These are phyloP conservation scores for Drosophila chauvacae DNA, from an alignment of 1,140 invertebrate species.

Conservation along the genomic window DNA sequence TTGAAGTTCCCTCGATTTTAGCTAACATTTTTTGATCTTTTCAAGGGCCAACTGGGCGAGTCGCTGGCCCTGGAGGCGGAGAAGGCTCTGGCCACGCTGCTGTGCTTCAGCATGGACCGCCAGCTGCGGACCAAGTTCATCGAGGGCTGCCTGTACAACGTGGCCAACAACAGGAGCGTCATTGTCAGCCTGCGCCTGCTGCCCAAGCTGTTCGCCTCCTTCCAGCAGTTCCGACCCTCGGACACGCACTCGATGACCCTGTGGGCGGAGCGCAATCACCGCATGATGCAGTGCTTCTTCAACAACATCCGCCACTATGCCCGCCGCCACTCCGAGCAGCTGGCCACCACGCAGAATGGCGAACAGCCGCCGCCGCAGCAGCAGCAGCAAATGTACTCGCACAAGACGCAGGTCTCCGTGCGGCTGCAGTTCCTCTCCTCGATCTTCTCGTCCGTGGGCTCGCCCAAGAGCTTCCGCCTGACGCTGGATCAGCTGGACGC, in stretches of 20 bases:
- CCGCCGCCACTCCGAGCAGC: slow-evolving; percentile 60
- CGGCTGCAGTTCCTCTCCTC: slow-evolving; percentile 95
- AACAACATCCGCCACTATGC: slow-evolving; percentile 91
- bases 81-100: slow-evolving; percentile 93
- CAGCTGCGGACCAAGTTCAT: slow-evolving; percentile 96
- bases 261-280: slow-evolving; percentile 95
- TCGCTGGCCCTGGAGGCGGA: slow-evolving; percentile 95
- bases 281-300: slow-evolving; percentile 97
- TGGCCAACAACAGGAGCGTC: slow-evolving; percentile 94
- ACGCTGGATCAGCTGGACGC: slow-evolving; percentile 95
- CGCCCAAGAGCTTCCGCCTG: slow-evolving; percentile 93
- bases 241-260: slow-evolving; percentile 93
- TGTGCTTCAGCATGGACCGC: slow-evolving; percentile 95
- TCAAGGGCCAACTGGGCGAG: slow-evolving; percentile 89
- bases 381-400: slow-evolving; percentile 88
- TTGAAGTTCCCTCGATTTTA: slow-evolving; percentile 84
- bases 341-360: slow-evolving; percentile 64
- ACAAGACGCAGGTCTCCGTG: slow-evolving; percentile 95
- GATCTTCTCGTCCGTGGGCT: slow-evolving; percentile 95
- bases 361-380: slow-evolving; percentile 65
- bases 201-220: slow-evolving; percentile 95
- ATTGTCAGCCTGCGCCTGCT: slow-evolving; percentile 94
- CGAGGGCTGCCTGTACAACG: slow-evolving; percentile 95
- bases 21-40: not conserved
- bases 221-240: slow-evolving; percentile 93